Evolutionary conservation across 2,888 invertebrate genomes (phyloP), one percentile per base, ranked within the genome.

Genomic region (Lagria hirta): DNA sequence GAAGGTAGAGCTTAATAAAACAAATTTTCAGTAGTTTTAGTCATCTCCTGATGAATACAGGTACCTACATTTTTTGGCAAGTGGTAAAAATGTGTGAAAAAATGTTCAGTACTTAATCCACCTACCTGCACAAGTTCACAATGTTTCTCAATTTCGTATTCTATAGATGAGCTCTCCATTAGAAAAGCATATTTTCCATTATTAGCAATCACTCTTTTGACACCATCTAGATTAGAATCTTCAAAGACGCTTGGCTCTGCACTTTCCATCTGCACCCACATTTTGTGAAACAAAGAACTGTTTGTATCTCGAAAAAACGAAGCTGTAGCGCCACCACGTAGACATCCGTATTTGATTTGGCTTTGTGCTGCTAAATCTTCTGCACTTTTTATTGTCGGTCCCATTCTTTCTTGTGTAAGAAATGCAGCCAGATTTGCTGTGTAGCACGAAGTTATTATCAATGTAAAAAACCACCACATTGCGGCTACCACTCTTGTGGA

Each of bases 351-450:
- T 71, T 95, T 94, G 54, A 98, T 94, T 72, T 90, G 90, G n/a
- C 84, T 90, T 71, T 98, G 97, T 62, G 84, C 82, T 1, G 93
- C 89, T 44, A 98, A 77, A 71, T 96, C 96, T 64, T 96, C 95
- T 1, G 89, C 95, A 60, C 83, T 87, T 65, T 87, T 86, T 46
- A 98, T 94, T 1, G 92, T 88, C 22, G 86, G 85, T 46, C 88
- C 90, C 85, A 90, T 88, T 18, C 91, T 80, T 20, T 91, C 90
- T 61, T 88, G 89, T 1, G 95, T 95, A 3, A 95, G 76, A 66
- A 94, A 95, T 13, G 95, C 95, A 5, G 95, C 94, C 58, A 96
- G 77, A 70, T 95, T 95, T 24, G 95, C 95, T 1, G 95, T 96
- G 70, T 96, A 95, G 0, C 93, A 93, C 3, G 93, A 88, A 13